These are phyloP conservation scores for Archaeoteleia sp. DNA, from an alignment of 2,888 invertebrate species.

Conservation along the genomic window DNA sequence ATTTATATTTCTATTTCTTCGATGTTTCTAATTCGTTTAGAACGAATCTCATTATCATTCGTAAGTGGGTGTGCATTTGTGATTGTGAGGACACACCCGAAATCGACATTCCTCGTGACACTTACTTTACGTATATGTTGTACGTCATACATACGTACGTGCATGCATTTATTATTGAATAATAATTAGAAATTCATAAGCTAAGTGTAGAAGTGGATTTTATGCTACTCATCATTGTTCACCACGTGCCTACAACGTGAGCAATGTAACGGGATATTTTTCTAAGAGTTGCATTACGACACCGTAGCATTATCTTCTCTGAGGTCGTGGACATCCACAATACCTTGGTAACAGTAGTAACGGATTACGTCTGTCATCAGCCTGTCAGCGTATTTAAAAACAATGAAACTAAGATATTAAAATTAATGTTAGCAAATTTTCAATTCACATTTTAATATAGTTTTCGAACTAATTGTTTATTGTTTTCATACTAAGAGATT, in stretches of 20 bases:
- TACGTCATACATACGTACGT: not conserved
- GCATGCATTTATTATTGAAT: slow-evolving; percentile 9
- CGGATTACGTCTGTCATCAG: slow-evolving; percentile 30
- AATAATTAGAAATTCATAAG: slow-evolving; percentile 1
- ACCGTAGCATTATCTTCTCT: slow-evolving; percentile 43
- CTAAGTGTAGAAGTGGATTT: not conserved
- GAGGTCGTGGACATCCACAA: slow-evolving; percentile 47
- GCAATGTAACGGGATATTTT: slow-evolving; percentile 47
- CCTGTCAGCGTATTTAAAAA: too few species aligned
- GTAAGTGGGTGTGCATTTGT: slow-evolving; percentile 19
- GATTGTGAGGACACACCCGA: slow-evolving; percentile 28
- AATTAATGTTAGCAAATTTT: too few species aligned
- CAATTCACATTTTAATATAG: too few species aligned
- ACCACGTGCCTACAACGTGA: slow-evolving; percentile 28
- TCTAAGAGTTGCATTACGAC: slow-evolving; percentile 28
- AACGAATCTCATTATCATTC: slow-evolving; percentile 35
- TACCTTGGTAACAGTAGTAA: slow-evolving; percentile 37
- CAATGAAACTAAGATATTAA: too few species aligned
- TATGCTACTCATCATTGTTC: slow-evolving; percentile 39
- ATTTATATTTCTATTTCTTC: slow-evolving; percentile 21
- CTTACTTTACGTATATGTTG: not conserved
- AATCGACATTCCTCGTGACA: slow-evolving; percentile 19
- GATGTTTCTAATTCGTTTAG: slow-evolving; percentile 18
- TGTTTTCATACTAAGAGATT: too few species aligned
- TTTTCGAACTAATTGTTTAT: too few species aligned